phyloP scores from a whole-genome alignment of 1,140 invertebrate genomes.

The Himalopsyche phryganea region DNA sequence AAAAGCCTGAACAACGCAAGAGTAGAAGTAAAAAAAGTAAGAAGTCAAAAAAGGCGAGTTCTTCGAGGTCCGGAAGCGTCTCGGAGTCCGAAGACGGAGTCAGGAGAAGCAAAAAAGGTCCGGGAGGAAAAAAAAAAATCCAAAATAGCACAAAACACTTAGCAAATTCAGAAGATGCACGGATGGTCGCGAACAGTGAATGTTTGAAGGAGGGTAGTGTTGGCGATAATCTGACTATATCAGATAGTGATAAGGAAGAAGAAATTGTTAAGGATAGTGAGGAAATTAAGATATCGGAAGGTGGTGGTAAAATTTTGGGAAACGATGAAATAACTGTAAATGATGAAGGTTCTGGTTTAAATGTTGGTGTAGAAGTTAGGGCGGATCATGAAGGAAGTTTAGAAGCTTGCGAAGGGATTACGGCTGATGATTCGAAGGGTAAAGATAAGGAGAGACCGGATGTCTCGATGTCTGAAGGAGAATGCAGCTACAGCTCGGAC shows the following conservation, averaged over 20 bases:
- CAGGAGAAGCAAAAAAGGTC: neutral
- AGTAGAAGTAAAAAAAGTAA: neutral
- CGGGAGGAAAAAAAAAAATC: slow-evolving; percentile 15
- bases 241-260: too few species aligned
- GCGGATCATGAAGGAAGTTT: neutral
- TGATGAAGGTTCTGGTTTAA: too few species aligned
- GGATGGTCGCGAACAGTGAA: neutral
- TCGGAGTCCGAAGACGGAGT: neutral
- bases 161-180: slow-evolving; percentile 5
- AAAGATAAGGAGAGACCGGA: neutral
- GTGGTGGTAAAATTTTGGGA: too few species aligned
- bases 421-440: neutral
- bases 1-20: slow-evolving; percentile 7
- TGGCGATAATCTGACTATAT: neutral
- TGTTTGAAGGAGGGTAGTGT: neutral
- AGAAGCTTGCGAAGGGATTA: neutral
- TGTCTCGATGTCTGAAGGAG: slow-evolving; percentile 20
- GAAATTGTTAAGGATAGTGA: too few species aligned
- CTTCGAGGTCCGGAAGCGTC: neutral
- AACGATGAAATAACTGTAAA: too few species aligned
- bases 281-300: too few species aligned
- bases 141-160: slow-evolving; percentile 17
- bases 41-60: neutral
- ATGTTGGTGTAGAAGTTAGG: too few species aligned
- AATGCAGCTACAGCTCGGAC: slow-evolving; percentile 29